Conservation (phyloP, 2,113 vertebrate species). For the Eudyptes chrysolophus region DNA sequence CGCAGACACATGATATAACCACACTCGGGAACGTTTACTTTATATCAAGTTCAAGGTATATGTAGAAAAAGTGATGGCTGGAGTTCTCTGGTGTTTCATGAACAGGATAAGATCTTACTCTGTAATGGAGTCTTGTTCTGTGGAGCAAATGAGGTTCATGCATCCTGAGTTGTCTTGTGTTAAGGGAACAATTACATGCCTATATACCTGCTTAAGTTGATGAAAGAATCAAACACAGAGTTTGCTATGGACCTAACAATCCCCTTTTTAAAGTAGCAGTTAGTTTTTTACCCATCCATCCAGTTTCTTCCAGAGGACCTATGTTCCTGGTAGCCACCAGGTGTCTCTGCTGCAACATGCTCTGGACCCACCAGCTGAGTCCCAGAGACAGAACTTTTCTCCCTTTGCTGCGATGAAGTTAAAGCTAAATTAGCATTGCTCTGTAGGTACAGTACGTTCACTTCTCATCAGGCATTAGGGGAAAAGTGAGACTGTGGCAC, state of each 20-base stretch:
- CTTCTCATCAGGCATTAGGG: not conserved
- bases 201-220: not conserved
- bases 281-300: not conserved
- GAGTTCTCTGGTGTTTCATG: not conserved
- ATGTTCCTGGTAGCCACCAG: conserved; percentile 57
- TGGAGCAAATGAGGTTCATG: not conserved
- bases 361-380: not conserved
- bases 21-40: not conserved
- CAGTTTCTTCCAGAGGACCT: not conserved
- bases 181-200: not conserved
- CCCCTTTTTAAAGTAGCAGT: not conserved
- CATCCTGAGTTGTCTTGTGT: not conserved
- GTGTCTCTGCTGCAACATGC: conserved; percentile 48
- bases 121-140: not conserved
- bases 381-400: not conserved
- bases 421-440: not conserved
- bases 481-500: not conserved
- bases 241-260: not conserved
- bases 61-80: not conserved
- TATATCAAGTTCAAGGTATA: not conserved
- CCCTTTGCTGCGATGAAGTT: not conserved
- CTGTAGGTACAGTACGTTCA: not conserved
- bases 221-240: not conserved
- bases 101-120: not conserved
- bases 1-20: not conserved